Evolutionary conservation across 2,888 invertebrate genomes (phyloP).

Genomic region (Ferdinandea cuprea): DNA sequence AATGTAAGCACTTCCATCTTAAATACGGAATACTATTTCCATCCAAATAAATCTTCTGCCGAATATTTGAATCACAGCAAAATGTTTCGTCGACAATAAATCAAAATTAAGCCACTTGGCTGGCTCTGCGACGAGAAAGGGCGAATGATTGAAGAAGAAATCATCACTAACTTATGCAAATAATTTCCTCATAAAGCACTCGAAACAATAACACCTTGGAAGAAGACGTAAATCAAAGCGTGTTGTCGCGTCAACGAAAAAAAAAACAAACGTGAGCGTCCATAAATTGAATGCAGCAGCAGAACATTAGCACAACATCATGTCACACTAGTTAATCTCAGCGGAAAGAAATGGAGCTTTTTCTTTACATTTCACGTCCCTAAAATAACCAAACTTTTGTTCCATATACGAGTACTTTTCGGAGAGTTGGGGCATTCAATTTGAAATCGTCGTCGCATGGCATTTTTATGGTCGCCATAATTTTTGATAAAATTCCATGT

Average conservation of each 20-base stretch:
- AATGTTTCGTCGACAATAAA: constrained; percentile 52
- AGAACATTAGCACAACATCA: constrained; percentile 66
- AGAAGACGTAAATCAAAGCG: constrained; percentile 51
- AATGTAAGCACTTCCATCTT: neutral
- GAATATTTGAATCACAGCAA: constrained; percentile 44
- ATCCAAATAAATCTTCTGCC: constrained; percentile 38
- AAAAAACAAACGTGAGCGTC: constrained; percentile 51
- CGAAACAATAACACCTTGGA: constrained; percentile 28
- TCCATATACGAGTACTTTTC: constrained; percentile 51
- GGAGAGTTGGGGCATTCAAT: constrained; percentile 64
- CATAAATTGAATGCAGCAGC: constrained; percentile 61
- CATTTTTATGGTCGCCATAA: constrained; percentile 62
- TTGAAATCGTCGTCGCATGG: constrained; percentile 33
- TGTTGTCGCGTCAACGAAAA: neutral
- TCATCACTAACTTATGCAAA: constrained; percentile 61
- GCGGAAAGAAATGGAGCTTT: neutral
- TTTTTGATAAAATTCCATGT: constrained; percentile 57
- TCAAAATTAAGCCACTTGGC: constrained; percentile 46
- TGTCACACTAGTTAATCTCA: constrained; percentile 67
- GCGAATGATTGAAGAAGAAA: constrained; percentile 12
- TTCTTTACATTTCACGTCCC: constrained; percentile 18
- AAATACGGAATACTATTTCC: neutral
- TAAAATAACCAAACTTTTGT: constrained; percentile 7
- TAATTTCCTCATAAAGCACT: constrained; percentile 12
- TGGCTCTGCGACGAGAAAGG: too few species aligned